Conservation (phyloP, 2,888 invertebrate genomes). For the Limnephilus rhombicus region DNA sequence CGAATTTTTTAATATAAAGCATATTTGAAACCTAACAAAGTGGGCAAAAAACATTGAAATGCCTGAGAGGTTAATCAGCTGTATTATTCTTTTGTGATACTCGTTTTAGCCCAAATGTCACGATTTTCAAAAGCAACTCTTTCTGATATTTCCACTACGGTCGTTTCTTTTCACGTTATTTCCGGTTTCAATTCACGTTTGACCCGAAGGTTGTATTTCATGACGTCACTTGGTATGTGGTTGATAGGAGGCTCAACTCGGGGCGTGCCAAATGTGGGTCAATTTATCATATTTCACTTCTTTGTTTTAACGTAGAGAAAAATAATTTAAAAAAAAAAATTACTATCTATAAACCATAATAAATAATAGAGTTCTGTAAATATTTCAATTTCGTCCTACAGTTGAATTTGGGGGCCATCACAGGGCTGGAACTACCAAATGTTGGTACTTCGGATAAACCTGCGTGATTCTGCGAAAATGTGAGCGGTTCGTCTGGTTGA, state of each 20-base stretch:
- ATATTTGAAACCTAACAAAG: too few relatives aligned
- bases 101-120: not conserved
- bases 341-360: too few relatives aligned
- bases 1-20: too few relatives aligned
- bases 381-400: too few relatives aligned
- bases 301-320: not conserved
- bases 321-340: too few relatives aligned
- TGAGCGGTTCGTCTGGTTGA: too few relatives aligned
- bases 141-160: not conserved
- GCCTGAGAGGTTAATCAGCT: not conserved
- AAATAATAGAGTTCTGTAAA: too few relatives aligned
- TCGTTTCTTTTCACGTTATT: not conserved
- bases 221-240: not conserved
- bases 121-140: not conserved
- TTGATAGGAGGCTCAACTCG: not conserved
- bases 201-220: not conserved
- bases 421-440: too few relatives aligned
- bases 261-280: not conserved
- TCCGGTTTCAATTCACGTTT: not conserved
- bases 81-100: not conserved
- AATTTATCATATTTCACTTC: not conserved
- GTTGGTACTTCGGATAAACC: too few relatives aligned
- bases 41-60: too few relatives aligned
- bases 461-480: too few relatives aligned
- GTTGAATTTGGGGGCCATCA: too few relatives aligned